A percentile compares a stretch with the other conserved stretches of the same genome.
Conservation (phyloP, 1,140 invertebrate species). For the Eueides isabella region DNA sequence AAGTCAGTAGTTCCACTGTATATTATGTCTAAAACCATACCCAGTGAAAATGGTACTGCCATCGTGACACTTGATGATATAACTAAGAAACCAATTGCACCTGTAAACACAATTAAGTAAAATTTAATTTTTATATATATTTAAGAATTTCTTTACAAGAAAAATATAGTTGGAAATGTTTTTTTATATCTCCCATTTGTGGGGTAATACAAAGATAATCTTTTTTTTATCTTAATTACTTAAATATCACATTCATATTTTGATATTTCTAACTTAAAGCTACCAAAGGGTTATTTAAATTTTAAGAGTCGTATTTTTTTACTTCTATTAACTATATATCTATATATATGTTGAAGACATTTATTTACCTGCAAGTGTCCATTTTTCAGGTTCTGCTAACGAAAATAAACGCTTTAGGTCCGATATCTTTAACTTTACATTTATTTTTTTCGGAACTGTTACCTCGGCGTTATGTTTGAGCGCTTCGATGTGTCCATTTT, state of each 20-base stretch:
- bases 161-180: too few species aligned
- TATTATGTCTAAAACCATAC: constrained; percentile 95
- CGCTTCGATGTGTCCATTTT: constrained; percentile 52
- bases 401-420: constrained; percentile 85
- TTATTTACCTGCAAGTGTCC: constrained; percentile 83
- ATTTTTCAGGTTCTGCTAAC: constrained; percentile 88
- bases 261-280: too few species aligned
- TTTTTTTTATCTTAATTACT: too few species aligned
- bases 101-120: constrained; percentile 67
- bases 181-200: too few species aligned
- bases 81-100: constrained; percentile 90
- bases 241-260: too few species aligned
- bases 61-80: constrained; percentile 95
- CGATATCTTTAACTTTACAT: constrained; percentile 79
- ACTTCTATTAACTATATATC: neutral
- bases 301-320: too few species aligned
- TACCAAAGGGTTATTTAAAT: too few species aligned
- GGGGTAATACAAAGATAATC: too few species aligned
- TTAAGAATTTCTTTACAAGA: too few species aligned
- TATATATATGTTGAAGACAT: neutral
- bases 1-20: constrained; percentile 86
- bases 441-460: constrained; percentile 58
- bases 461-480: constrained; percentile 53
- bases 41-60: constrained; percentile 96
- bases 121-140: neutral